Base-by-base conservation (phyloP, 2,888 invertebrate species). In the Cantharis lateralis region DNA sequence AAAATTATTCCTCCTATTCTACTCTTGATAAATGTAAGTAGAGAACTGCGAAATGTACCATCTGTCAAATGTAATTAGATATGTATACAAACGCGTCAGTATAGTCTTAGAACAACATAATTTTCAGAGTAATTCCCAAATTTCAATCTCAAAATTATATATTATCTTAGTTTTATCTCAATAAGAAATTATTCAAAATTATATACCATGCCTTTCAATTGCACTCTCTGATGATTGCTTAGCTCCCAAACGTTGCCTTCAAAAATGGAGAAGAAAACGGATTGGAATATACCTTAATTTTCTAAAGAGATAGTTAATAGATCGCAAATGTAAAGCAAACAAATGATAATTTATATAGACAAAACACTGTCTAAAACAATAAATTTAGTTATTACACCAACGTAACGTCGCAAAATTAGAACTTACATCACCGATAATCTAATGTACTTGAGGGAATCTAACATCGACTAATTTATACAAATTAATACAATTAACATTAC, bases 21-120 rank as follows among this genome's bases (percentile, higher is more conserved):
- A 32, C 32, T 18, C 69, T 69, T 68, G 72, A 73, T 68, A 68
- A 68, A 73, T 62, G 68, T 28, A 68, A 68, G 72, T 68, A 68
- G 68, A 72, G 72, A 72, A 72, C 18, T 32, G 66, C 72, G 66
- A 18, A 71, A 48, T 48, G 61, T 64, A 66, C 64, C 72, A 72
- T 72, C 64, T 72, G 72, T 66, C 72, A 48, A 68, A 66, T 48
- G 48, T 72, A 72, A 72, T 72, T 72, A 72, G 72, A 72, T 32
- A 62, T 72, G 72, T 62, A 73, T 68, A 73, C 72, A 72, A 72
- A 69, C 62, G 73, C 62, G 68, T 48, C 32, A 15, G 68, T 68
- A 62, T 62, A 26, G 68, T 69, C 66, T 72, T 72, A 20, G 48
- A 68, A 72, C 48, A 68, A 64, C 72, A 66, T 72, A 66, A 69